Conservation (phyloP, 1,140 invertebrate genomes). For the Bombyx mandarina region DNA sequence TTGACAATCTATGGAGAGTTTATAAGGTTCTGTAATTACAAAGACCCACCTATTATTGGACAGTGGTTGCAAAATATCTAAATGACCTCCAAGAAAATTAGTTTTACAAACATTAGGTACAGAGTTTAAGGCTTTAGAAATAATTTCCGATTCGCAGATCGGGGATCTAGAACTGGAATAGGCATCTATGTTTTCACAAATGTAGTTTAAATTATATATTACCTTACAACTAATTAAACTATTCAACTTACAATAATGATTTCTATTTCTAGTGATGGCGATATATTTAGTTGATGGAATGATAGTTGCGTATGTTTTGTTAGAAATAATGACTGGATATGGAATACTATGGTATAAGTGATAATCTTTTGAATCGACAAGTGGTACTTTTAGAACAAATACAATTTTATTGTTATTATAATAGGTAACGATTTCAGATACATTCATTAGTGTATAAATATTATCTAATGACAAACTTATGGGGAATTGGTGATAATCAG, state of each 20-base stretch:
- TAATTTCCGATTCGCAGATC: slow-evolving; percentile 3
- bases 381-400: slow-evolving; percentile 10
- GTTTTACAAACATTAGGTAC: slow-evolving; percentile 7
- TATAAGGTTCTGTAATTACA: slow-evolving; percentile 5
- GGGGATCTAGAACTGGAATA: slow-evolving; percentile 5
- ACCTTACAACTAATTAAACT: slow-evolving; percentile 7
- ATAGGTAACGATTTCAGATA: slow-evolving; percentile 11
- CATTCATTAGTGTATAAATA: slow-evolving; percentile 14
- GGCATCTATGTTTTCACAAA: slow-evolving; percentile 4
- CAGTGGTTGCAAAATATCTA: slow-evolving; percentile 7
- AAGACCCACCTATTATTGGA: slow-evolving; percentile 6
- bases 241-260: slow-evolving; percentile 7
- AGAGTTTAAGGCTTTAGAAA: neutral
- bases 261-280: slow-evolving; percentile 1
- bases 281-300: slow-evolving; percentile 8
- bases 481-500: slow-evolving; percentile 13
- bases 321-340: slow-evolving; percentile 1
- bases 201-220: slow-evolving; percentile 4
- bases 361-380: slow-evolving; percentile 2
- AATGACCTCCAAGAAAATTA: slow-evolving; percentile 6
- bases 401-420: slow-evolving; percentile 2
- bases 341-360: too few relatives aligned
- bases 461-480: slow-evolving; percentile 13
- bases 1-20: slow-evolving; percentile 9
- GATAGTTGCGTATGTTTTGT: slow-evolving; percentile 4